Evolutionary conservation across 2,113 vertebrate species (phyloP).

Genomic region (Spilogale gracilis): DNA sequence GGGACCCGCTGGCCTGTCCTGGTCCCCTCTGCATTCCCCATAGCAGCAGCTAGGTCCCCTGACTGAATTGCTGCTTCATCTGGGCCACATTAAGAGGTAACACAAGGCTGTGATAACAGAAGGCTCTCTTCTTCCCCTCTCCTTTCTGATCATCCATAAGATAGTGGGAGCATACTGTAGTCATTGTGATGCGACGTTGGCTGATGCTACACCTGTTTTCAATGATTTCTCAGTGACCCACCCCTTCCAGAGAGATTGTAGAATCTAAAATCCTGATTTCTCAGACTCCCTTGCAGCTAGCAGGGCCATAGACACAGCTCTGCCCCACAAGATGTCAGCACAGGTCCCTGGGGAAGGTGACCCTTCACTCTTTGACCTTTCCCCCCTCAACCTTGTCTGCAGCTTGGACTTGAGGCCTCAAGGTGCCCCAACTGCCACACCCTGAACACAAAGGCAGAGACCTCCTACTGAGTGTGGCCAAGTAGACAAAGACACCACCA

Average conservation of each 20-base stretch:
- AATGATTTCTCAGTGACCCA: not conserved
- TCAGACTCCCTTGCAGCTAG: not conserved
- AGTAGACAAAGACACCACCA: not conserved
- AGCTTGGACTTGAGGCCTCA: not conserved
- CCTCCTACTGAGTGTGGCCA: not conserved
- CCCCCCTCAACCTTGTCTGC: not conserved
- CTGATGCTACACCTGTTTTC: not conserved
- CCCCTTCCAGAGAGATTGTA: not conserved
- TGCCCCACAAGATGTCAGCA: not conserved
- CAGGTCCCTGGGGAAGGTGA: not conserved
- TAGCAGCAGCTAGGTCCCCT: not conserved
- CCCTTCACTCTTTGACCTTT: not conserved
- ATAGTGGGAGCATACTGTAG: not conserved
- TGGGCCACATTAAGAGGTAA: not conserved
- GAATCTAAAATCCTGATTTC: not conserved
- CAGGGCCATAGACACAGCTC: not conserved
- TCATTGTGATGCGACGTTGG: not conserved
- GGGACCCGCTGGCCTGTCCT: not conserved
- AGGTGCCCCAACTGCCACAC: not conserved
- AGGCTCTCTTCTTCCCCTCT: not conserved
- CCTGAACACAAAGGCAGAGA: not conserved
- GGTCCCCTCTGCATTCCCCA: not conserved
- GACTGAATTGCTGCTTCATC: not conserved
- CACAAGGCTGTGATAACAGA: not conserved
- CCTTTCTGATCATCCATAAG: not conserved